Conservation (phyloP, 2,113 vertebrate genomes). For the Gopherus evgoodei region DNA sequence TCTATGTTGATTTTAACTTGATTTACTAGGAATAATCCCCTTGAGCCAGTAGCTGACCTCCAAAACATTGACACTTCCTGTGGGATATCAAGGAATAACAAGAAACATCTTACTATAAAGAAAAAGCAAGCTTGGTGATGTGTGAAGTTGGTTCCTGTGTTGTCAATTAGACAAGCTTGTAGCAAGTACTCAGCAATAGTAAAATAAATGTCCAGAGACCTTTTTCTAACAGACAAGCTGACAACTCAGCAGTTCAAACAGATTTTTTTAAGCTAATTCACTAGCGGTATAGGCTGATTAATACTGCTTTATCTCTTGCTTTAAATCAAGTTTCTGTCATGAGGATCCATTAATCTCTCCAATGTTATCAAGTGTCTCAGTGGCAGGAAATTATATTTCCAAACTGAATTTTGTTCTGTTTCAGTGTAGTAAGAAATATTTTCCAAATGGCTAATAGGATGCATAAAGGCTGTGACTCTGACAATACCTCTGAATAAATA, state of each 20-base stretch:
- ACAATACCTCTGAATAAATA: slow-evolving; percentile 72
- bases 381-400: slow-evolving; percentile 80
- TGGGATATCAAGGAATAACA: slow-evolving; percentile 71
- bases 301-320: slow-evolving; percentile 73
- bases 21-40: slow-evolving; percentile 67
- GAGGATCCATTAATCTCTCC: slow-evolving; percentile 77
- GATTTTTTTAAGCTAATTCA: slow-evolving; percentile 71
- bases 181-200: slow-evolving; percentile 67
- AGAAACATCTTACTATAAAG: slow-evolving; percentile 71
- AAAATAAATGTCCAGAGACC: slow-evolving; percentile 75
- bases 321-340: slow-evolving; percentile 79
- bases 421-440: slow-evolving; percentile 76
- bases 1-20: slow-evolving; percentile 69
- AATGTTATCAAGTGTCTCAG: slow-evolving; percentile 74
- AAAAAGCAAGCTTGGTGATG: slow-evolving; percentile 40
- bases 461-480: slow-evolving; percentile 64
- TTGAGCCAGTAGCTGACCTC: slow-evolving; percentile 57
- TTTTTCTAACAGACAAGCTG: slow-evolving; percentile 60
- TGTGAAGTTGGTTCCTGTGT: slow-evolving; percentile 45
- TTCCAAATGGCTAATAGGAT: slow-evolving; percentile 72
- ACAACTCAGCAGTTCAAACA: slow-evolving; percentile 80
- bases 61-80: slow-evolving; percentile 60
- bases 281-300: slow-evolving; percentile 67
- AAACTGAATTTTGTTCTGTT: slow-evolving; percentile 80
- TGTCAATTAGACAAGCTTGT: slow-evolving; percentile 58